Conservation (phyloP, 1,140 invertebrate species). For the Tetramorium simillimum region DNA sequence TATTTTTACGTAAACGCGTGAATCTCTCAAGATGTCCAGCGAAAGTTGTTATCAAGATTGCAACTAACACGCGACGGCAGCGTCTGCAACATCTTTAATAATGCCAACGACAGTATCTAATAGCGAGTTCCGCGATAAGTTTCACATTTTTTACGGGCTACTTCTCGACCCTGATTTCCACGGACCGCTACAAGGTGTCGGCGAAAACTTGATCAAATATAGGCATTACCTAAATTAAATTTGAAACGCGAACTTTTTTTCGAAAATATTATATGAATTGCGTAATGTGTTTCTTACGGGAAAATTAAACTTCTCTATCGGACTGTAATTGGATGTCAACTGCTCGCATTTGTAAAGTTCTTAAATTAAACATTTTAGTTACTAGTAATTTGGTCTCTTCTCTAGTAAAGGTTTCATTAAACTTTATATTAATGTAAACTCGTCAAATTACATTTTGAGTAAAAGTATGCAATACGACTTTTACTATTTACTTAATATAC, state of each 20-base stretch:
- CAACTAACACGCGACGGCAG: background rate
- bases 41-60: background rate
- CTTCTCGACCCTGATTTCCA: background rate
- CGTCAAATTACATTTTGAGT: background rate
- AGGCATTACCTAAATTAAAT: background rate
- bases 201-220: background rate
- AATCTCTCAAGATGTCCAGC: background rate
- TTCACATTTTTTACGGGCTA: background rate
- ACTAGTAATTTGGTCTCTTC: background rate
- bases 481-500: background rate
- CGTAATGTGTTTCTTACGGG: background rate
- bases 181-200: background rate
- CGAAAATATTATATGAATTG: background rate
- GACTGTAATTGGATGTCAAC: background rate
- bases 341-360: background rate
- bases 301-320: background rate
- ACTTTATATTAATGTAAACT: slow-evolving; percentile 15
- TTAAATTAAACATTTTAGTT: slow-evolving; percentile 5
- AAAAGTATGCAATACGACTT: background rate
- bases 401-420: background rate
- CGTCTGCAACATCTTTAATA: background rate
- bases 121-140: background rate
- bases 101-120: background rate
- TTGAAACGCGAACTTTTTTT: background rate
- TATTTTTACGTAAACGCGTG: background rate